Evolutionary conservation across 92 coral and sea anemone genomes (phyloP).

Genomic region (Nematostella vectensis): DNA sequence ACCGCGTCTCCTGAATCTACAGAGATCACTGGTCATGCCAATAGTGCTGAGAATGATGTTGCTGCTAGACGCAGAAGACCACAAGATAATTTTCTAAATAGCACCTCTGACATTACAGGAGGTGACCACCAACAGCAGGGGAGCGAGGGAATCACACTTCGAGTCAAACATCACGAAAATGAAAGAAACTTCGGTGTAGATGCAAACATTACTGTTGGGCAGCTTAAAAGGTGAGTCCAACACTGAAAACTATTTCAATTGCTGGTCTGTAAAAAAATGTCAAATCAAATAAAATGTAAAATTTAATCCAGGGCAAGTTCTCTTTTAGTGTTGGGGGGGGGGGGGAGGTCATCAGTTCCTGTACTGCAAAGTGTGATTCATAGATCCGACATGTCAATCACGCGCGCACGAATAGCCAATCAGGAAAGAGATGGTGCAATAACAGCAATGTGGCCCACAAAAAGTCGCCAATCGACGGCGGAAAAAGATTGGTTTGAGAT

Average conservation of each 20-base stretch:
- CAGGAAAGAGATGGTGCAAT: no score
- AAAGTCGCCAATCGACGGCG: no score
- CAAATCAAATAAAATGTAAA: no score
- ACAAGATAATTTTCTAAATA: background rate
- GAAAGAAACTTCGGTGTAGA: conserved; percentile 62
- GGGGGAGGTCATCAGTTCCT: background rate
- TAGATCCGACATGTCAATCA: no score
- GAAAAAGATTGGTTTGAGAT: no score
- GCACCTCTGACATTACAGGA: background rate
- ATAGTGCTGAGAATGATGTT: background rate
- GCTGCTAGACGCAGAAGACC: background rate
- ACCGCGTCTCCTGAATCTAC: background rate
- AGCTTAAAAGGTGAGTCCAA: conserved; percentile 95
- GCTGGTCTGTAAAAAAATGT: no score
- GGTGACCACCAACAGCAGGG: no score
- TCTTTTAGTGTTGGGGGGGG: background rate
- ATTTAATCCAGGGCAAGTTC: background rate
- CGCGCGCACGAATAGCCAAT: no score
- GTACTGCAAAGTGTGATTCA: no score
- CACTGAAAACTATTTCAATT: no score
- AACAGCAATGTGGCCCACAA: no score
- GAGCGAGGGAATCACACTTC: no score
- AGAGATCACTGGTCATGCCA: background rate
- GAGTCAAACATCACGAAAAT: conserved; percentile 72
- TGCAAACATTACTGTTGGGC: conserved; percentile 51